Percentiles rank a stretch among this genome's conserved stretches.
These are phyloP conservation scores for Drosophila nasuta DNA, from an alignment of 1,140 invertebrate genomes.

Conservation along the genomic window DNA sequence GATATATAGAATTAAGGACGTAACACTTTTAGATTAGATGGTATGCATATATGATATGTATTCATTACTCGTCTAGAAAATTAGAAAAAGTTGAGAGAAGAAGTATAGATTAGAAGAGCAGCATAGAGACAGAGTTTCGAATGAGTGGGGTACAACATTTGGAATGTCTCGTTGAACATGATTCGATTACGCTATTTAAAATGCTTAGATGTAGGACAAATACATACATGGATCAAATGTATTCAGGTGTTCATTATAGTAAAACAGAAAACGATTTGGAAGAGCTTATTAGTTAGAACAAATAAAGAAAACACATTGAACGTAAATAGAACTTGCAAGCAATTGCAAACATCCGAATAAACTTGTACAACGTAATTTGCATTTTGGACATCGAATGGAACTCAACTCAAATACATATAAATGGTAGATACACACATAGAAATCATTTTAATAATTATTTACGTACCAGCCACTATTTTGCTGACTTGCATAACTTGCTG, in stretches of 20 bases:
- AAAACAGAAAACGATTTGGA: conserved; percentile 48
- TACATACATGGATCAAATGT: conserved; percentile 49
- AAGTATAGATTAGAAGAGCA: conserved; percentile 79
- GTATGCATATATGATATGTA: conserved; percentile 78
- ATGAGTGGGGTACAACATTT: conserved; percentile 17
- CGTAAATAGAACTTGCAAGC: conserved; percentile 73
- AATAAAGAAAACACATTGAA: conserved; percentile 54
- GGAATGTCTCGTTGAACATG: conserved; percentile 31
- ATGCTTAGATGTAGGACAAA: conserved; percentile 55
- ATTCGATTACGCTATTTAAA: conserved; percentile 56
- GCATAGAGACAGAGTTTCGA: conserved; percentile 69
- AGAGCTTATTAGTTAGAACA: conserved; percentile 61
- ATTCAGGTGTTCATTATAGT: conserved; percentile 16
- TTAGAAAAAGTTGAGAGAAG: conserved; percentile 80
- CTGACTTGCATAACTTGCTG: conserved; percentile 97
- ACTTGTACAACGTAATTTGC: conserved; percentile 36
- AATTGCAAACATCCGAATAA: conserved; percentile 51
- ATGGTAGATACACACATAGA: conserved; percentile 16
- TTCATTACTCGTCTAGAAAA: conserved; percentile 84
- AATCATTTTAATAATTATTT: conserved; percentile 7
- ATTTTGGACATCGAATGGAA: conserved; percentile 50
- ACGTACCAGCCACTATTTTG: conserved; percentile 95
- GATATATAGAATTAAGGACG: conserved; percentile 48
- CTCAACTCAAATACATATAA: conserved; percentile 39
- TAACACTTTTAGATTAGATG: conserved; percentile 61